Conservation (phyloP, 2,888 invertebrate species). For the Ligdia adustata region DNA sequence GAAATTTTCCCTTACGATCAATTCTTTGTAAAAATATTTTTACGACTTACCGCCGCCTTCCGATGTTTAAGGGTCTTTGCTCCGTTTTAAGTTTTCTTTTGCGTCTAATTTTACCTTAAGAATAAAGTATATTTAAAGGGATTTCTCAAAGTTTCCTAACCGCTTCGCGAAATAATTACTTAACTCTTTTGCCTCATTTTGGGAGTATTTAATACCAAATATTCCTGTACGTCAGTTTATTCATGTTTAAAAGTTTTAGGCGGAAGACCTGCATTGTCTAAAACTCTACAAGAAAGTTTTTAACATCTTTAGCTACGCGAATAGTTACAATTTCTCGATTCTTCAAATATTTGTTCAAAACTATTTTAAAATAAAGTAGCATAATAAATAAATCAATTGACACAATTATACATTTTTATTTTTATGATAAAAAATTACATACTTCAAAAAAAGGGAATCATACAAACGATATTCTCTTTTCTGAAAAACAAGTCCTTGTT, state of each 20-base stretch:
- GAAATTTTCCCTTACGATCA: constrained; percentile 16
- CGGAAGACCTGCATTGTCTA: too few species aligned
- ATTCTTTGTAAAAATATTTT: constrained; percentile 26
- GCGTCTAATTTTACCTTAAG: constrained; percentile 21
- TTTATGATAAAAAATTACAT: too few species aligned
- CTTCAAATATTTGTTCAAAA: too few species aligned
- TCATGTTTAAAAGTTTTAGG: constrained; percentile 9
- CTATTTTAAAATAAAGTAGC: too few species aligned
- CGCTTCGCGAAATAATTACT: constrained; percentile 21
- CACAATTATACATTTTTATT: too few species aligned
- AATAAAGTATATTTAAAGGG: constrained; percentile 24
- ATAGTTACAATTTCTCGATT: too few species aligned
- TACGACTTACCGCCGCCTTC: constrained; percentile 21
- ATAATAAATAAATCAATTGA: too few species aligned
- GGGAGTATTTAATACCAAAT: constrained; percentile 20
- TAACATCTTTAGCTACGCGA: too few species aligned
- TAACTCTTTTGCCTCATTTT: constrained; percentile 21
- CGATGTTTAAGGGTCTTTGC: constrained; percentile 29
- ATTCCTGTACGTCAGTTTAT: constrained; percentile 16
- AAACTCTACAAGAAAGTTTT: too few species aligned
- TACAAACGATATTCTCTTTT: too few species aligned
- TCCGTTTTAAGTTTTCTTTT: constrained; percentile 25
- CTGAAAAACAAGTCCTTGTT: too few species aligned
- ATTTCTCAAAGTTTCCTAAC: constrained; percentile 18
- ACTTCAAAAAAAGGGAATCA: too few species aligned